Evolutionary conservation across 1,140 invertebrate species (phyloP), one percentile per base, ranked within the genome.

Genomic region (Agrypnia vestita): DNA sequence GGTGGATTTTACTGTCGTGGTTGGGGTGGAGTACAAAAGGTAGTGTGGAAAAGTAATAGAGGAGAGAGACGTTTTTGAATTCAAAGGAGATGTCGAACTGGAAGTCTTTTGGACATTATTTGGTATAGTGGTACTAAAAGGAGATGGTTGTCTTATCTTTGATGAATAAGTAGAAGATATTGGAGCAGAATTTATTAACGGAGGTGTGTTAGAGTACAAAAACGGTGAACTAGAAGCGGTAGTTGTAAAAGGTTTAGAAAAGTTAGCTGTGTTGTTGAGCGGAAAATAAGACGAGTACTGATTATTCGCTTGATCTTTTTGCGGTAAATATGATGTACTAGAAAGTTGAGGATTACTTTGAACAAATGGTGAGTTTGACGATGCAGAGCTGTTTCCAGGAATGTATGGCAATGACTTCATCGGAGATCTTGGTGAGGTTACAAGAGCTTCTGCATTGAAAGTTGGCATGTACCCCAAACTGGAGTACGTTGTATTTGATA

Each of bases 1-100:
- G 1, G 82, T 81, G 10, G 81, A 82, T 25, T 78, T 80, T 6
- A 76, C 25, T 4, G 72, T 62, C 12, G 78, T 62, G 9, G 78
- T 61, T 13, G 62, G 49, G 10, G 77, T 79, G 11, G 78, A 75
- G 61, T 75, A 75, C 10, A 75, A 62, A 44, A 79, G 59, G 44
- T 73, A 79, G 11, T 73, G 19, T 1, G 78, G 72, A 61, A 80
- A 76, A 4, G 43, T 21, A 8, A 72, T 75, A 4, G 78, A 75
- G 0, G 78, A 51, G 21, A 61, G 25, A 13, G 61, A 49, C n/a
- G 51, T 10, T 71, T 78, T 69, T 13, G 76, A 55, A 71, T 46
- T 71, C 9, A 43, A 43, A 0, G 62, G 64, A 71, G 15, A 12
- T 43, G 76, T 44, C 12, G 49, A 78, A 51, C n/a, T n/a, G 21